Base-by-base conservation (phyloP, 2,797 vertebrate species). In the Xerus rutilus region DNA sequence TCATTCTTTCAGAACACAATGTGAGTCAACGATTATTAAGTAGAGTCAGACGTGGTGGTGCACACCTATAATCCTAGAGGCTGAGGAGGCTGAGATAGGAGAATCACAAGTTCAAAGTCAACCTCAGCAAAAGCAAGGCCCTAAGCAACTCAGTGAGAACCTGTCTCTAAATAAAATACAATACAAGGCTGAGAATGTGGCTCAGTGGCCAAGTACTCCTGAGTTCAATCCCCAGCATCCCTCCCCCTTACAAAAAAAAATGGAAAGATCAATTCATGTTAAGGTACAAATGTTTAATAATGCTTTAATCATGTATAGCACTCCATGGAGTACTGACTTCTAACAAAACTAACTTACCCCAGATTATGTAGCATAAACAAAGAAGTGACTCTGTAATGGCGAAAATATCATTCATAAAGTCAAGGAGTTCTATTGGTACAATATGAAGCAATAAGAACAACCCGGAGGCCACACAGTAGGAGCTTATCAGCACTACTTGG, bases 341-440 rank as follows among this genome's bases (percentile, higher is more conserved):
- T 45, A 74, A 86, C 87, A 9, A 47, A 92, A 81, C 32, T 79
- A 70, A 73, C 79, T 83, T 95, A 47, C 72, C 28, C 32, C 39
- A 62, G 43, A 64, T 77, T 69, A 91, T 25, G 14, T 20, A n/a
- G 3, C 28, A 77, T 35, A 49, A 76, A 79, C 47, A 59, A 79
- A 87, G 11, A 32, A 67, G 18, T 62, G 59, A 70, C 8, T 92
- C 70, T 84, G 14, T 54, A 72, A n/a, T 32, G 32, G 45, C 73
- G 30, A 95, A 20, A 45, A 15, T 39, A 64, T 64, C 35, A 65
- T 28, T 62, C 65, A 49, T 32, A 65, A 64, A 39, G 23, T 32
- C 35, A 62, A 20, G 13, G 4, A 79, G 28, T 81, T 93, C 57
- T n/a, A 0, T 11, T 74, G 20, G 57, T 3, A 35, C 82, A 59